Evolutionary conservation across 2,113 vertebrate species (phyloP), one percentile per base, ranked within the genome.

Genomic region (Canis aureus): DNA sequence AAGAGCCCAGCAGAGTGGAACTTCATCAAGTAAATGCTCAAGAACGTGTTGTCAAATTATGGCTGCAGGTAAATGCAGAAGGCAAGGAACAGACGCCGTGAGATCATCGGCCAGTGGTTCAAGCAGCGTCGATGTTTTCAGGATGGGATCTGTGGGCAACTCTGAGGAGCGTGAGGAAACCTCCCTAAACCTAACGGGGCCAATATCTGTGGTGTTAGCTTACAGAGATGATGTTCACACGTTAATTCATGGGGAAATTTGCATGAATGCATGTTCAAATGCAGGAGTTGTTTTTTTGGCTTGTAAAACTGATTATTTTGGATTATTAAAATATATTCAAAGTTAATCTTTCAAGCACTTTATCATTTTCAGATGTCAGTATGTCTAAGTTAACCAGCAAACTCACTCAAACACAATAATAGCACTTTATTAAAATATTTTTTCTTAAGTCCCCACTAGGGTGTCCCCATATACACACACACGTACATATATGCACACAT

Each of bases 211-310:
- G 38, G 11, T 22, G 4, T 3, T 1, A 8, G 11, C 17, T 69
- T 11, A 1, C 0, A 0, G 10, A 32, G 27, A 17, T 3, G 6
- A 49, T 4, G 16, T 38, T 69, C 91, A 51, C 66, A 27, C 51
- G 12, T 1, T 25, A 27, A 51, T 0, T 19, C 19, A 4, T 29
- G 9, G 11, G 32, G 8, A 5, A 55, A 1, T 2, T 3, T 1
- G 5, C 23, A 23, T 1, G 2, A 9, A 25, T 11, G n/a, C 32
- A 49, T 0, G 11, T 22, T 23, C 76, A 53, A 11, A 55, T 6
- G n/a, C 27, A 76, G 22, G 0, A 3, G 29, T 25, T 29, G 27
- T 1, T 4, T 11, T 73, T 80, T 43, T 1, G 11, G 32, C 35
- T 86, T 73, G 1, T 49, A 29, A 67, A 71, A 59, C 35, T 22